Evolutionary conservation across 2,797 vertebrate species (phyloP).

Genomic region (Pseudocheirus occidentalis): DNA sequence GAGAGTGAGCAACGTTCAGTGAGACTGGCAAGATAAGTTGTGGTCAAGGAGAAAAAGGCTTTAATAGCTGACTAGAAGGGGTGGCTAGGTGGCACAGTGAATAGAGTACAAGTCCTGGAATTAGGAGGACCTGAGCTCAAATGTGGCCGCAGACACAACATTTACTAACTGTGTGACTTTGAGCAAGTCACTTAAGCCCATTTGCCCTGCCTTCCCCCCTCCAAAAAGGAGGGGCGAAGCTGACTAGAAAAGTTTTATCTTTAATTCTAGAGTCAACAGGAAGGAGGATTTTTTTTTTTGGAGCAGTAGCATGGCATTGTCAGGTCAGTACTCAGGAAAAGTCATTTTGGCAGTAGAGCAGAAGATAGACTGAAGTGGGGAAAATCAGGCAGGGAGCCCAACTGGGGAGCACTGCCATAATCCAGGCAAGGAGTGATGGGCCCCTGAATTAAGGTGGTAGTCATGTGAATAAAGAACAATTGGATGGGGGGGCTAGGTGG

Average conservation of each 20-base stretch:
- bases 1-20: neutral
- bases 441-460: neutral
- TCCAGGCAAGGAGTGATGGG: neutral
- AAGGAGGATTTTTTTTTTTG: neutral
- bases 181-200: too few species aligned
- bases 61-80: neutral
- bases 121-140: too few species aligned
- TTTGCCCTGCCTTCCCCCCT: too few species aligned
- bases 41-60: neutral
- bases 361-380: neutral
- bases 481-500: too few species aligned
- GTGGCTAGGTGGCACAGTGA: too few species aligned
- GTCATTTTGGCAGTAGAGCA: neutral
- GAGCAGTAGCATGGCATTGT: neutral
- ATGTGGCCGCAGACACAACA: too few species aligned
- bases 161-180: too few species aligned
- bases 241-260: too few species aligned
- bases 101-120: too few species aligned
- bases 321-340: neutral
- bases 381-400: neutral
- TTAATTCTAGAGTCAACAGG: neutral
- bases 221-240: too few species aligned
- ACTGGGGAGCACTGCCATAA: neutral
- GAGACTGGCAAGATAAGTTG: neutral
- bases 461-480: neutral